Conservation (phyloP, 2,113 vertebrate genomes). For the Rhinolophus ferrumequinum region DNA sequence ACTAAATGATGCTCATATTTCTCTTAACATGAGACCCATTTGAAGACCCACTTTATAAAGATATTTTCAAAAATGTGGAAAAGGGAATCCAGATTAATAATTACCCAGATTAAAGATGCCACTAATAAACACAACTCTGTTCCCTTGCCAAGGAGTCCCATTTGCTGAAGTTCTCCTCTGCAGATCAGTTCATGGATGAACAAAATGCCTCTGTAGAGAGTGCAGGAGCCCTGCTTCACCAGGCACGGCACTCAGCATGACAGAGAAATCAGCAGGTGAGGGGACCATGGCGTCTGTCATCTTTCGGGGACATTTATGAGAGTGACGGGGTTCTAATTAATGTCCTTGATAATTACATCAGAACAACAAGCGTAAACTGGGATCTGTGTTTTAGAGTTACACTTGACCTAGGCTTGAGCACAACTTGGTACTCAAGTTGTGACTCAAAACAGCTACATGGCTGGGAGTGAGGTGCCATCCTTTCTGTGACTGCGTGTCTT, state of each 20-base stretch:
- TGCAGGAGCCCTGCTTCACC: no score
- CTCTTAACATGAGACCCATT: not conserved
- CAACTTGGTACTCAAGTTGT: not conserved
- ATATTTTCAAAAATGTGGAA: not conserved
- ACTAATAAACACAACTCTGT: not conserved
- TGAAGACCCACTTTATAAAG: not conserved
- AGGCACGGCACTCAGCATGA: not conserved
- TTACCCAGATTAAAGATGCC: not conserved
- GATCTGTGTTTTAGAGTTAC: not conserved
- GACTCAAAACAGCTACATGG: not conserved
- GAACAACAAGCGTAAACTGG: not conserved
- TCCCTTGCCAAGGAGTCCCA: not conserved
- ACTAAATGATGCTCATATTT: not conserved
- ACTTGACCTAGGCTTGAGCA: not conserved
- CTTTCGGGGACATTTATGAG: not conserved
- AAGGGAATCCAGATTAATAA: not conserved
- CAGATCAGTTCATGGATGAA: not conserved
- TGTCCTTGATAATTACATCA: not conserved
- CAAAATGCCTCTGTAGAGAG: not conserved
- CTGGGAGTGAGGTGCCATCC: not conserved
- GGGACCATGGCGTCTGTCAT: not conserved
- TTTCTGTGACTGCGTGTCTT: not conserved
- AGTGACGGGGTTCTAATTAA: not conserved
- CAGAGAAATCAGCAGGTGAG: not conserved
- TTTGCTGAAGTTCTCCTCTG: not conserved